Evolutionary conservation across 1,140 invertebrate genomes (phyloP), one percentile per base, ranked within the genome.

Genomic region (Nymphalis io): DNA sequence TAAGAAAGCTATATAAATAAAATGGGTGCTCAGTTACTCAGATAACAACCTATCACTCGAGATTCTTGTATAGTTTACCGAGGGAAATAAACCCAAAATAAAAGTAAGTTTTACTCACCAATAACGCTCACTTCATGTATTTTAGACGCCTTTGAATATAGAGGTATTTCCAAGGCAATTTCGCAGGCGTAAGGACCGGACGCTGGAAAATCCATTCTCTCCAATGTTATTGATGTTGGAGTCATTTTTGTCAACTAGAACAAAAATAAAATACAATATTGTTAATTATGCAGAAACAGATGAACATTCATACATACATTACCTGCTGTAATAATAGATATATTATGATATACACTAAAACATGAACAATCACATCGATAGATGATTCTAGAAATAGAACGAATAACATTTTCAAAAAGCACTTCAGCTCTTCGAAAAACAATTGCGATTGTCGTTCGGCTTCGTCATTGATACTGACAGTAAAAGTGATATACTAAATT

Each of bases 91-190:
- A 23, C 40, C 23, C 40, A 11, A 48, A 23, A 38, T 63, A 48
- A 59, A 67, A 55, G 63, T 64, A 51, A 38, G 55, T 53, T 68
- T 42, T 68, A 91, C 93, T 92, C 83, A 95, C 95, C 93, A 89
- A 95, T 95, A 64, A 96, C 94, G 77, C 92, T 93, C 33, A 96
- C 87, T 78, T 94, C 93, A 68, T 93, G 93, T 57, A 92, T 87
- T 67, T 94, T 93, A 3, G 95, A 95, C 55, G 93, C 92, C 85
- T 94, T 94, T 18, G 93, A 95, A 83, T 94, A 96, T 74, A 95
- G 93, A 48, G 95, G 95, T 33, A 93, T 93, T 76, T 94, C 93
- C 67, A 94, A 93, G n/a, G 95, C 94, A 5, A 95, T 94, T 72
- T 94, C 93, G 79, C 95, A 96, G 13, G 93, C 93, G 87, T 95